phyloP scores from a whole-genome alignment of 2,888 invertebrate species.

The Chymomyza caudatula region DNA sequence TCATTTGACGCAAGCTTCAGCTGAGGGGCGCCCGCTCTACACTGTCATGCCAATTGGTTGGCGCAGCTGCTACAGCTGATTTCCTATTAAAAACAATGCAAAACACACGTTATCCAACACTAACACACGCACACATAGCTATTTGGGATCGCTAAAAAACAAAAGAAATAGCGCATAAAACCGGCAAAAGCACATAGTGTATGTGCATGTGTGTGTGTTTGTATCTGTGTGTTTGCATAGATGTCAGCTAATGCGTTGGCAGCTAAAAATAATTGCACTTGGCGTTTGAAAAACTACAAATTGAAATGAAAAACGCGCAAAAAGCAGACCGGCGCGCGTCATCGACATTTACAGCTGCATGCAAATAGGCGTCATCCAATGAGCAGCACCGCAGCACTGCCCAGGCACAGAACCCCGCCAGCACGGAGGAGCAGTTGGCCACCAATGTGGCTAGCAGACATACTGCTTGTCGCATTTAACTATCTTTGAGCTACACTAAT shows the following conservation, averaged over 20 bases:
- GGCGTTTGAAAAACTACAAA: slow-evolving; percentile 28
- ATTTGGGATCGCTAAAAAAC: neutral
- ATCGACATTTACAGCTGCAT: no score
- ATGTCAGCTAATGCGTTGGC: slow-evolving; percentile 48
- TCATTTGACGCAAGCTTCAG: neutral
- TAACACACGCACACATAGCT: neutral
- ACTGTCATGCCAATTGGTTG: neutral
- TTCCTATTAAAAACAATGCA: slow-evolving; percentile 20
- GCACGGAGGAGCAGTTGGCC: neutral
- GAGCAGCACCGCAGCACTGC: neutral
- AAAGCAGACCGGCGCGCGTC: no score
- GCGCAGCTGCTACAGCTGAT: slow-evolving; percentile 36
- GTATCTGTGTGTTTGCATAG: neutral
- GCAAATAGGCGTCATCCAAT: neutral
- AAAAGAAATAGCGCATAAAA: neutral
- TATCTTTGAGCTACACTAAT: slow-evolving; percentile 55
- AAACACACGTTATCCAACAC: neutral
- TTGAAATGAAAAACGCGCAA: slow-evolving; percentile 1
- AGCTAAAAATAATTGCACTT: slow-evolving; percentile 51
- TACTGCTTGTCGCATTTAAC: slow-evolving; percentile 37
- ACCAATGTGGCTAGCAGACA: neutral
- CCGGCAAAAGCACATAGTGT: neutral
- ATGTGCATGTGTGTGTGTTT: slow-evolving; percentile 24
- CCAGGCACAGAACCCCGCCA: neutral
- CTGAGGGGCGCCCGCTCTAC: no score